phyloP scores from a whole-genome alignment of 2,113 vertebrate species.

The Noturus placidus region DNA sequence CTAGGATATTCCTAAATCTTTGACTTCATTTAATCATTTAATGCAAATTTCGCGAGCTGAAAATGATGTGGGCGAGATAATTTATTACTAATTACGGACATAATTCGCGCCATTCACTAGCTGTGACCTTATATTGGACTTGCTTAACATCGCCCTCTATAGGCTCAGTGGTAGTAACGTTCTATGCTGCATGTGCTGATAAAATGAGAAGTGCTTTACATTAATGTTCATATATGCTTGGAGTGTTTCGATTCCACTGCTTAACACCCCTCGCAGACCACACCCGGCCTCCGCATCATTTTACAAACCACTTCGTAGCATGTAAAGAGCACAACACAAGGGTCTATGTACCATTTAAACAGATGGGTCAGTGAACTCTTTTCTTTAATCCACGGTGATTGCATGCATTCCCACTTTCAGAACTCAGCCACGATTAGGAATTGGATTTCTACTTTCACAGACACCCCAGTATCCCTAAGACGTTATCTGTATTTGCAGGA shows the following conservation, averaged over 20 bases:
- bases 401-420: not conserved
- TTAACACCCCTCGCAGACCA: not conserved
- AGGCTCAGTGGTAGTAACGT: not conserved
- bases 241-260: not conserved
- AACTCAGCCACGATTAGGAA: not conserved
- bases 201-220: not conserved
- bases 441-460: not conserved
- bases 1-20: not conserved
- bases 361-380: not conserved
- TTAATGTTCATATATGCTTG: not conserved
- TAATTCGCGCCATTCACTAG: not conserved
- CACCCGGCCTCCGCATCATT: not conserved
- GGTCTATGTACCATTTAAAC: not conserved
- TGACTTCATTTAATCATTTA: not conserved
- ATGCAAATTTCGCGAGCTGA: not conserved
- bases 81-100: not conserved
- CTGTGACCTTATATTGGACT: not conserved
- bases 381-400: slow-evolving; percentile 4
- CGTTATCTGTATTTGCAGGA: not conserved
- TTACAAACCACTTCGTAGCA: not conserved
- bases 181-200: not conserved
- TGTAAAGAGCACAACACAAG: not conserved
- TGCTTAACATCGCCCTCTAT: not conserved
- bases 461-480: not conserved
- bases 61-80: not conserved